Conservation (phyloP, 2,888 invertebrate species). For the Phortica magna region DNA sequence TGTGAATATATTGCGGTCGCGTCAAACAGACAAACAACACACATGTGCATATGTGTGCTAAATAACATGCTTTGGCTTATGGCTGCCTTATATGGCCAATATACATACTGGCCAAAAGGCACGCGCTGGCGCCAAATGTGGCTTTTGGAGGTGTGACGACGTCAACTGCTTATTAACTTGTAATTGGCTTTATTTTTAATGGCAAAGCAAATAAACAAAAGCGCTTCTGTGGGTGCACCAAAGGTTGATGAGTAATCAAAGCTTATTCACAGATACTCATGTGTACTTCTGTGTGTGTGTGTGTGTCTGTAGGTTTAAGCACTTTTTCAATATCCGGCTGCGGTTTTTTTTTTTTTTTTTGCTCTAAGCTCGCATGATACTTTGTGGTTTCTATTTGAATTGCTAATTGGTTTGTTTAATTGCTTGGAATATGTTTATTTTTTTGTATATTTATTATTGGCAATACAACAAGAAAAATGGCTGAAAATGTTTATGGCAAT, state of each 20-base stretch:
- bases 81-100: neutral
- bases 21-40: slow-evolving; percentile 22
- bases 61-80: neutral
- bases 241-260: too few species aligned
- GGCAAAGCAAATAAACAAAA: neutral
- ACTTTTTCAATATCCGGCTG: neutral
- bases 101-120: neutral
- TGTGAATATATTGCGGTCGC: neutral
- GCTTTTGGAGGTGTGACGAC: neutral
- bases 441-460: neutral
- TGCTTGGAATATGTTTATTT: slow-evolving; percentile 6
- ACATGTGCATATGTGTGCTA: neutral
- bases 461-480: too few species aligned
- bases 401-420: slow-evolving; percentile 14
- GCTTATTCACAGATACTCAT: too few species aligned
- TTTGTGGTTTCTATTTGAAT: neutral
- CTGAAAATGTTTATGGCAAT: too few species aligned
- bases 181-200: slow-evolving; percentile 8
- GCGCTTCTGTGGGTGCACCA: slow-evolving; percentile 3
- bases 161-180: slow-evolving; percentile 13
- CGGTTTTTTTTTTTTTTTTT: too few species aligned
- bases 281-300: neutral
- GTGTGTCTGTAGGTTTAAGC: neutral
- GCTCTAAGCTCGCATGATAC: neutral
- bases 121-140: neutral